phyloP scores from a whole-genome alignment of 2,113 vertebrate genomes.

The Protomyctophum bolini region DNA sequence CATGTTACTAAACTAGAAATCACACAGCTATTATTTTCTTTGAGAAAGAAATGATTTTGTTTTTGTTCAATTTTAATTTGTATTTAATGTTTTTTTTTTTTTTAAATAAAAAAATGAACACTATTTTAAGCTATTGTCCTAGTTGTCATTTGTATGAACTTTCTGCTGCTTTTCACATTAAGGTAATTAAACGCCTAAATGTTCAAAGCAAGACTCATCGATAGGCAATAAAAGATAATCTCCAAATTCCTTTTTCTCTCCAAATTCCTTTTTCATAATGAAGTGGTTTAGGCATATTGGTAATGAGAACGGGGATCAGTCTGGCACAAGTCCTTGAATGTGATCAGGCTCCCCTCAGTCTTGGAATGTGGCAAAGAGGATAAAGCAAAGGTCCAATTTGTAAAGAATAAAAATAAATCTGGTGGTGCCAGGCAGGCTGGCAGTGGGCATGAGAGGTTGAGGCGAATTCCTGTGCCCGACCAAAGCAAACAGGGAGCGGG shows the following conservation, averaged over 20 bases:
- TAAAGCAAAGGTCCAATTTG: conserved; percentile 71
- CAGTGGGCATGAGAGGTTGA: conserved; percentile 67
- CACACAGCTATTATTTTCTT: conserved; percentile 74
- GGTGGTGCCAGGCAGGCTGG: conserved; percentile 76
- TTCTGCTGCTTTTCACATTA: background rate
- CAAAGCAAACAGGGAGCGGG: conserved; percentile 78
- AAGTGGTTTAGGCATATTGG: conserved; percentile 15
- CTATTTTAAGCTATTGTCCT: conserved; percentile 60
- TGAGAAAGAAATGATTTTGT: conserved; percentile 74
- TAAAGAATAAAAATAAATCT: conserved; percentile 75
- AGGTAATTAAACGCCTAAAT: background rate
- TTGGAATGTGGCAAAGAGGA: conserved; percentile 74
- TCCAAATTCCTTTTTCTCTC: background rate
- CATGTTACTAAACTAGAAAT: conserved; percentile 76
- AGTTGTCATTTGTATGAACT: background rate
- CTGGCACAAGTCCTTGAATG: conserved; percentile 34
- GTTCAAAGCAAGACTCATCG: no score
- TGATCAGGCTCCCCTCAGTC: conserved; percentile 65
- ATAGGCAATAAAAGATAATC: background rate
- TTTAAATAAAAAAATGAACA: conserved; percentile 77
- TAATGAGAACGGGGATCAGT: conserved; percentile 38
- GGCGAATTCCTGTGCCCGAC: conserved; percentile 69
- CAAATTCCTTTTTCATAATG: background rate
- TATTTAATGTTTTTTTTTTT: conserved; percentile 82
- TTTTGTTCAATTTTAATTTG: conserved; percentile 78